These are phyloP conservation scores for Alloscopus bannaensis DNA, from an alignment of 2,888 invertebrate genomes.

Conservation along the genomic window DNA sequence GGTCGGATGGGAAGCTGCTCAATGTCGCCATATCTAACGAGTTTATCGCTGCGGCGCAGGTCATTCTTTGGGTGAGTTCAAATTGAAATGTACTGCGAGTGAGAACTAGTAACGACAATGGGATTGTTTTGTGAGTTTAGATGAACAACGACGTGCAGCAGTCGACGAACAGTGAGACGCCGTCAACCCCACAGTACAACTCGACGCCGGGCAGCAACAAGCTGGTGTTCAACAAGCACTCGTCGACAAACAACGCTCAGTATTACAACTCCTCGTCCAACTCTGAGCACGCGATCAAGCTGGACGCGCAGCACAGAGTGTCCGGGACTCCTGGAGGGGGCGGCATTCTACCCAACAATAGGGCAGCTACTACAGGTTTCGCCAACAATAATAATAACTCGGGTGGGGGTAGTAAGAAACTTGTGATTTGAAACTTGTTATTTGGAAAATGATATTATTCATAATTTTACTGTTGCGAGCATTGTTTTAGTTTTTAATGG, in stretches of 20 bases:
- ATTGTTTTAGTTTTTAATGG: too few species aligned
- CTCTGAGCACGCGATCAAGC: conserved; percentile 6
- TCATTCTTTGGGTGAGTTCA: conserved; percentile 49
- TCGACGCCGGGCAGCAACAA: conserved; percentile 4
- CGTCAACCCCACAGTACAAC: conserved; percentile 6
- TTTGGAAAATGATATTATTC: neutral
- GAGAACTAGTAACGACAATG: neutral
- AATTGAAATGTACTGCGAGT: neutral
- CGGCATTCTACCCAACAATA: neutral
- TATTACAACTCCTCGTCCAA: conserved; percentile 23
- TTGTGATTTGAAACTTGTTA: conserved; percentile 33
- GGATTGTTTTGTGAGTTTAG: conserved; percentile 4
- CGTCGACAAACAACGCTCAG: conserved; percentile 25
- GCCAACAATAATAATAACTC: conserved; percentile 44
- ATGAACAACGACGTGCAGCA: conserved; percentile 38
- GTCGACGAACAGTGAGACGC: neutral
- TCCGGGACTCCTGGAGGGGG: neutral
- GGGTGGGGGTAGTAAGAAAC: conserved; percentile 27
- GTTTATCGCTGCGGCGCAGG: conserved; percentile 51
- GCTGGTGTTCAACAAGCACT: conserved; percentile 9
- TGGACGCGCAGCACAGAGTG: neutral
- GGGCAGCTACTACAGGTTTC: conserved; percentile 1
- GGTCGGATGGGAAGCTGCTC: conserved; percentile 45
- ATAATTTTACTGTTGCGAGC: neutral
- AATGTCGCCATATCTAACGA: conserved; percentile 45